These are phyloP conservation scores for Sesamia inferens DNA, from an alignment of 2,888 invertebrate species.

Conservation along the genomic window DNA sequence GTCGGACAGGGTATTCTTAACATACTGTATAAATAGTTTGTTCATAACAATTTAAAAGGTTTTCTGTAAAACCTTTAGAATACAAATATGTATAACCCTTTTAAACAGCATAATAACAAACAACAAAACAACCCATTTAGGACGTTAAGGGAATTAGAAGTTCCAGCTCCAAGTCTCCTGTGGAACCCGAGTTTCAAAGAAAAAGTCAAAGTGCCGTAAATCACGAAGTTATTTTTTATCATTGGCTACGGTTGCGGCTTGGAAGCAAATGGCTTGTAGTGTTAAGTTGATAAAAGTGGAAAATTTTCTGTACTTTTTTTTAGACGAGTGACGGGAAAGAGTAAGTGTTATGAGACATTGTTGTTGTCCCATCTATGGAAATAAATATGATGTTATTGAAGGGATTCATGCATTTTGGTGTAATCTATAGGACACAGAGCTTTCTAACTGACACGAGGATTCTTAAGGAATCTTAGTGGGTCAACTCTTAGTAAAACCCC, in stretches of 20 bases:
- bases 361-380: too few relatives aligned
- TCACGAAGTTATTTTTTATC: conserved; percentile 33
- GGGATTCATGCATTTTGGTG: too few relatives aligned
- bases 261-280: conserved; percentile 42
- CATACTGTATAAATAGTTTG: too few relatives aligned
- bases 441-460: too few relatives aligned
- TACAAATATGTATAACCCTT: too few relatives aligned
- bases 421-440: too few relatives aligned
- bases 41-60: too few relatives aligned
- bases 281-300: conserved; percentile 36
- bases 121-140: conserved; percentile 14
- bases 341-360: background rate
- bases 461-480: too few relatives aligned
- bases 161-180: conserved; percentile 28
- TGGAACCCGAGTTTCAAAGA: conserved; percentile 25
- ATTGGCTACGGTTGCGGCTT: background rate
- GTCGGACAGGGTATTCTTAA: too few relatives aligned
- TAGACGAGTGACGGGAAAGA: background rate
- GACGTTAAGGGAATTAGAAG: conserved; percentile 30
- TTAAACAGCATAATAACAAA: conserved; percentile 1
- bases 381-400: too few relatives aligned
- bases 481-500: too few relatives aligned
- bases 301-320: background rate
- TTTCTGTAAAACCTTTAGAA: too few relatives aligned
- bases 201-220: conserved; percentile 44